Conservation (phyloP, 2,888 invertebrate genomes). For the Drosophila mimetica region DNA sequence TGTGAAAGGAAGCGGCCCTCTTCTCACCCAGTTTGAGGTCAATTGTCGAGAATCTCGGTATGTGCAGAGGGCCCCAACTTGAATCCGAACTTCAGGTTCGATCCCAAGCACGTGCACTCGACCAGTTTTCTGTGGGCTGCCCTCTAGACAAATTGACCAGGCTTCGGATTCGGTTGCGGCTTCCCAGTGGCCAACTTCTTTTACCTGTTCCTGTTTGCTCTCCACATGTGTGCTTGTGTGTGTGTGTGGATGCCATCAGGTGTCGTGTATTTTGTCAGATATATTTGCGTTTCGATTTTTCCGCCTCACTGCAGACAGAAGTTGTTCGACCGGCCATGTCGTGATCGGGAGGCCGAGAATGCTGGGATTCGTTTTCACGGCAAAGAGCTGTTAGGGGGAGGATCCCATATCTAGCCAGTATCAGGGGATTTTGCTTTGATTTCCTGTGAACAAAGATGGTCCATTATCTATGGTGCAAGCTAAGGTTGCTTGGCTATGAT, state of each 20-base stretch:
- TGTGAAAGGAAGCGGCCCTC: conserved; percentile 60
- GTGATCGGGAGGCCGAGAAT: conserved; percentile 33
- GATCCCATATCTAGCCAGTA: conserved; percentile 24
- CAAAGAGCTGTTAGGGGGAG: conserved; percentile 35
- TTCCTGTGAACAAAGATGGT: conserved; percentile 37
- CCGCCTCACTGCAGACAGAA: conserved; percentile 47
- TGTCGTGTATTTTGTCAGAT: conserved; percentile 83
- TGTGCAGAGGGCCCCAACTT: conserved; percentile 10
- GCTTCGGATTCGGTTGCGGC: conserved; percentile 35
- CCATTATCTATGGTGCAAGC: conserved; percentile 17
- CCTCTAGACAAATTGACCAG: conserved; percentile 68
- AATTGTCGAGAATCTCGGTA: conserved; percentile 45
- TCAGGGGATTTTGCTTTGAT: conserved; percentile 27
- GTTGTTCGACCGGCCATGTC: conserved; percentile 47
- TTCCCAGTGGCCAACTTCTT: conserved; percentile 46
- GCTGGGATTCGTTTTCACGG: conserved; percentile 17
- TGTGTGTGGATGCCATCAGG: conserved; percentile 68
- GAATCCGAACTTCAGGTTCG: conserved; percentile 21
- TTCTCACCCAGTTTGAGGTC: conserved; percentile 69
- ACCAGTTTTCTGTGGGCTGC: conserved; percentile 63
- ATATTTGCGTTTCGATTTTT: conserved; percentile 79
- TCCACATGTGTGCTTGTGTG: conserved; percentile 7
- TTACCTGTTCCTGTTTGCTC: conserved; percentile 36
- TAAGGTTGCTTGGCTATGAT: neutral
- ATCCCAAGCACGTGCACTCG: conserved; percentile 59